These are phyloP conservation scores for Hypothenemus hampei DNA, from an alignment of 1,140 invertebrate genomes.

Conservation along the genomic window DNA sequence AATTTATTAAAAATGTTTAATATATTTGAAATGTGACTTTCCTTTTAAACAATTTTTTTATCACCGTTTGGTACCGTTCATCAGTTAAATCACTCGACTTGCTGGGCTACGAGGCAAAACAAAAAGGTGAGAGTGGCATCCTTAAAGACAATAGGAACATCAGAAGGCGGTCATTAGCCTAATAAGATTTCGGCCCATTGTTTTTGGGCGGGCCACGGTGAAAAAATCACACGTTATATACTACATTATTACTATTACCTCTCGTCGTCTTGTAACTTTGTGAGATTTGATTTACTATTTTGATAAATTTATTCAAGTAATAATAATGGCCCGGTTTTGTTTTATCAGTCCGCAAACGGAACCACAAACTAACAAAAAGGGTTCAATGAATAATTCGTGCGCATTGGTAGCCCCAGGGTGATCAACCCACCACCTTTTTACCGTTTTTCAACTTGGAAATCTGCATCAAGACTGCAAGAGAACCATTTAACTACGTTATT, in stretches of 20 bases:
- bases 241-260: too few species aligned
- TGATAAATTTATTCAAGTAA: too few species aligned
- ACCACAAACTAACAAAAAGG: too few species aligned
- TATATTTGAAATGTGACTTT: not conserved
- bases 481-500: constrained; percentile 18
- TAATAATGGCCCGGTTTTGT: too few species aligned
- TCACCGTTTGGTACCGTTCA: constrained; percentile 1
- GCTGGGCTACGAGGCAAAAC: constrained; percentile 15
- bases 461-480: constrained; percentile 15
- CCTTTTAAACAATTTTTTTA: too few species aligned
- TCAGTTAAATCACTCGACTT: constrained; percentile 13
- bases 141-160: constrained; percentile 19
- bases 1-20: too few species aligned
- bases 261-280: too few species aligned
- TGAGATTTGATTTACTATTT: too few species aligned
- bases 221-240: constrained; percentile 23
- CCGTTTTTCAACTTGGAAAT: constrained; percentile 8
- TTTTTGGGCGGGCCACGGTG: constrained; percentile 12
- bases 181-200: constrained; percentile 14
- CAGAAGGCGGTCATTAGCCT: constrained; percentile 24
- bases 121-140: constrained; percentile 18
- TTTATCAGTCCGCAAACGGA: too few species aligned
- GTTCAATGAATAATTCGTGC: constrained; percentile 5
- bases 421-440: constrained; percentile 13
- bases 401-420: constrained; percentile 8